Base-by-base conservation (phyloP, 1,140 invertebrate genomes). In the Bradynema listronoti region DNA sequence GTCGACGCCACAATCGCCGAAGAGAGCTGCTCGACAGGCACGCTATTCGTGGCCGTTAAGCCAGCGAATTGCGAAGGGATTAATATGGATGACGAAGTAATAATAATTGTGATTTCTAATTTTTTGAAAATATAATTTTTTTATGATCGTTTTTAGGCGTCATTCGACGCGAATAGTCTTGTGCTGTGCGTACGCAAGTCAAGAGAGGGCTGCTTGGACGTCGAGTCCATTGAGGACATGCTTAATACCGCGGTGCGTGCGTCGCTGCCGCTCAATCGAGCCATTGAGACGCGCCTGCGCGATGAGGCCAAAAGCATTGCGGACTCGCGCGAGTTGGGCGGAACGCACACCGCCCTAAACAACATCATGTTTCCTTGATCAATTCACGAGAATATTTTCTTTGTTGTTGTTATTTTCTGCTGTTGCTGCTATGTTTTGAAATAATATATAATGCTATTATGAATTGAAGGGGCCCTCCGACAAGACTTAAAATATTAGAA, bases 211-310 rank as follows among this genome's bases (percentile, higher is more conserved):
- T 36, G 42, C 5, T 22, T 63, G 14, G 61, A 63, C 42, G 30
- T 65, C n/a, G 62, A 63, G 33, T 63, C 61, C 11, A 41, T 65
- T 24, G 16, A 34, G 25, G 62, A 63, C 41, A 63, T 63, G 61
- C 7, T 63, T 24, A 34, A 22, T 14, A 11, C 7, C 16, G 61
- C 61, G 0, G 27, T 33, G 1, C 7, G 47, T 32, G 29, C 22
- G 11, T 58, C 59, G 25, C 9, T 39, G 19, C 30, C 33, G 27
- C 58, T 62, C 4, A 46, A 62, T 32, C 5, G n/a, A 16, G 59
- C 63, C 19, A 16, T 62, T 4, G 25, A 34, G 61, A 22, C 11
- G 16, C 34, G 58, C n/a, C 39, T 62, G 41, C 16, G 16, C 9
- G 27, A 4, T 30, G 47, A 50, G 27, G 2, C 5, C 16, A 50